Evolutionary conservation across 1,140 invertebrate species (phyloP), one percentile per base, ranked within the genome.

Genomic region (Aethina tumida): DNA sequence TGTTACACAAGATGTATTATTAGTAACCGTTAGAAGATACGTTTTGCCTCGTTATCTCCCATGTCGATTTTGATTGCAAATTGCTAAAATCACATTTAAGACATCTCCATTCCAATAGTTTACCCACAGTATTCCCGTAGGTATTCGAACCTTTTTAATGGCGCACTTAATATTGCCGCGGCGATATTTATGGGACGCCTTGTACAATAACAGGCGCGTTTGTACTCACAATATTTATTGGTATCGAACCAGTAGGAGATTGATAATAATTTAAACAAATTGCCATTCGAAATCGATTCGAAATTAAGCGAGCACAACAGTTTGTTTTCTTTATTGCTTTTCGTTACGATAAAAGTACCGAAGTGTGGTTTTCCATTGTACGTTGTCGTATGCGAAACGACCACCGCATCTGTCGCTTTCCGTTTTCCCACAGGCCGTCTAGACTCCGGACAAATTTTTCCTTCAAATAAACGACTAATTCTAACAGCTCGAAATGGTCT

Each of bases 261-360:
- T 35, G 33, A 35, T 24, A 35, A 35, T 35, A 24, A 35, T 35
- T 35, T 24, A 35, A 35, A 22, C 22, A 35, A 35, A 35, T 35
- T 35, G 33, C 33, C 16, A 16, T 25, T 19, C 33, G 16, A 14
- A 5, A 35, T 35, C 33, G 25, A 14, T 24, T 21, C 33, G 22
- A 13, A 13, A 9, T 15, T n/a, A 19, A 12, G 10, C 6, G 21
- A 32, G 18, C 18, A 24, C 22, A 10, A 16, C 12, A 34, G 20
- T 35, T 35, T 24, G 25, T 35, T 35, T 19, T 35, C 25, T 22
- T 24, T 14, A 35, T 12, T 35, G 22, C 16, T 18, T 17, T 8
- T 24, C 33, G 12, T 35, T 35, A 19, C 6, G 33, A 24, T 16
- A 24, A 22, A 4, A 35, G 19, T 24, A 24, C n/a, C n/a, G 25